Conservation (phyloP, 2,113 vertebrate genomes). For the Nannobrachium achirus region DNA sequence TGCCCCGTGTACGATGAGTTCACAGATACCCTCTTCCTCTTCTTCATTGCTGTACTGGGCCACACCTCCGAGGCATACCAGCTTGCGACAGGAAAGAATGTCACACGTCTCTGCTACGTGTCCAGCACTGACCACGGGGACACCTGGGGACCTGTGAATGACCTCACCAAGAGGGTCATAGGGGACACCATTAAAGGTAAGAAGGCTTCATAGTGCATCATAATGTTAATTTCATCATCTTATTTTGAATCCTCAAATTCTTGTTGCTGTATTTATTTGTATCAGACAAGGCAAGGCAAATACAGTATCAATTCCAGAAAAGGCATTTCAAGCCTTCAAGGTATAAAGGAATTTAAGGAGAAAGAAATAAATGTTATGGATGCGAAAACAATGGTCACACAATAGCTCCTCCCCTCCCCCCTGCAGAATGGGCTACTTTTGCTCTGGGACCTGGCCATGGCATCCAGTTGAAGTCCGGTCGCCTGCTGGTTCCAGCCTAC, state of each 20-base stretch:
- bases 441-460: conserved; percentile 92
- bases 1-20: conserved; percentile 90
- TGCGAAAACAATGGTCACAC: not conserved
- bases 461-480: conserved; percentile 89
- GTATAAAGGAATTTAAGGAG: too few species aligned
- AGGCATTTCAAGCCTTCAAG: too few species aligned
- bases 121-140: conserved; percentile 84
- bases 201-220: not conserved
- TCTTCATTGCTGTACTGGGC: conserved; percentile 92
- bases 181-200: conserved; percentile 86
- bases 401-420: not conserved
- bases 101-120: conserved; percentile 90
- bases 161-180: conserved; percentile 88
- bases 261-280: not conserved
- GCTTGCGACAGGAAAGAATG: conserved; percentile 87
- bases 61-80: conserved; percentile 88
- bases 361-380: too few species aligned
- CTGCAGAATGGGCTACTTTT: conserved; percentile 94
- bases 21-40: conserved; percentile 82
- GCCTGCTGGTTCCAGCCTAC: conserved; percentile 91
- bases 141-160: conserved; percentile 85
- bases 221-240: not conserved
- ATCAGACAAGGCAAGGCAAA: not conserved
- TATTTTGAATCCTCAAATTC: not conserved
- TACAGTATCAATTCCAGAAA: too few species aligned